Conservation (phyloP, 23 tunicate species). For the Oikopleura vanhoeffeni region DNA sequence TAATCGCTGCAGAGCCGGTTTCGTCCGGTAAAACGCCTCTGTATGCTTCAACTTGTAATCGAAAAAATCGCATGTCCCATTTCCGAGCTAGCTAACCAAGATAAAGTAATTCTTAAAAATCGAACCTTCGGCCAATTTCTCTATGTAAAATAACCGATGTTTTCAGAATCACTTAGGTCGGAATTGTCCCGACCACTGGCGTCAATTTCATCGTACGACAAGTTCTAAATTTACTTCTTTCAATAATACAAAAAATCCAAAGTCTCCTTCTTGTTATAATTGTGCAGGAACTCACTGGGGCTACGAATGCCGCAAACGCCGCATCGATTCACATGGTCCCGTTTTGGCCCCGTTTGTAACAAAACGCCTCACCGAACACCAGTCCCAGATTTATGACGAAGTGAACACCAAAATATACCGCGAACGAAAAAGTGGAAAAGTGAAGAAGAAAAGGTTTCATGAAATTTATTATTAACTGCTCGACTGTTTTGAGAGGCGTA, state of each 20-base stretch:
- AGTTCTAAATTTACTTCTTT: not conserved
- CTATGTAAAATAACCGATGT: too few relatives aligned
- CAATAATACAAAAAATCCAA: not conserved
- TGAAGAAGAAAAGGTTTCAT: not conserved
- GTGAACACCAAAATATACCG: not conserved
- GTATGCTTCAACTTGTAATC: too few relatives aligned
- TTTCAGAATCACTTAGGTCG: not conserved
- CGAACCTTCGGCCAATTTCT: too few relatives aligned
- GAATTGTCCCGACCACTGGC: conserved; percentile 12
- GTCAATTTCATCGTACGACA: conserved; percentile 13
- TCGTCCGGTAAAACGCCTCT: too few relatives aligned
- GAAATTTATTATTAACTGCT: too few relatives aligned
- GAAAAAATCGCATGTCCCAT: too few relatives aligned
- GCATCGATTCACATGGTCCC: not conserved
- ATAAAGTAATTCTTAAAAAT: too few relatives aligned
- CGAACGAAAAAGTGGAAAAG: not conserved
- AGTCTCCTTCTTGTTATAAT: not conserved
- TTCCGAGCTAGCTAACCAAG: too few relatives aligned
- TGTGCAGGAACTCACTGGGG: not conserved
- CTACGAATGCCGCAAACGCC: not conserved
- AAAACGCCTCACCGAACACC: conserved; percentile 15
- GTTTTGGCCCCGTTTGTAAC: not conserved
- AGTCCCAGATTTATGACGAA: conserved; percentile 9
- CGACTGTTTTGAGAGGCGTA: too few relatives aligned
- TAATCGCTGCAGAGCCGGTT: too few relatives aligned